A percentile compares a stretch with the other conserved stretches of the same genome.
Conservation (phyloP, 2,797 vertebrate genomes). For the Pantherophis vulpinus region DNA sequence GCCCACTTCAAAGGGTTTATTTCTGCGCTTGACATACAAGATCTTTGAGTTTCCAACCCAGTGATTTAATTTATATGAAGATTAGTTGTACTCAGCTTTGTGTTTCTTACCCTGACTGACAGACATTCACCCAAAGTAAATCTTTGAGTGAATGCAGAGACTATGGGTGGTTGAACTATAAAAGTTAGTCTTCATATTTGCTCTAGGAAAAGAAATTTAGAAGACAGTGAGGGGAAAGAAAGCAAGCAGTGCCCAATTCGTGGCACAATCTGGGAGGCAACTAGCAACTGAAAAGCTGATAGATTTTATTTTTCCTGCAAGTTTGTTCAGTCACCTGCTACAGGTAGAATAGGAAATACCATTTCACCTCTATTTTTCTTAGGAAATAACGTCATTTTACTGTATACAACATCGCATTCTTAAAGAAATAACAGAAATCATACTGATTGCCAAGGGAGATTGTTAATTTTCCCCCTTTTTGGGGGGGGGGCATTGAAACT, state of each 20-base stretch:
- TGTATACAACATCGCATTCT: neutral
- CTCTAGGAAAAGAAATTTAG: neutral
- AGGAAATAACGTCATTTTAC: neutral
- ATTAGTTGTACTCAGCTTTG: slow-evolving; percentile 26
- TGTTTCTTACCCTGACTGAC: slow-evolving; percentile 29
- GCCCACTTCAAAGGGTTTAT: neutral
- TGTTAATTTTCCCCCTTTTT: neutral
- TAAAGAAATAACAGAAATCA: neutral
- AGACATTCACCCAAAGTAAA: neutral
- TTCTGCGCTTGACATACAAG: neutral
- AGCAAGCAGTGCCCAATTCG: neutral
- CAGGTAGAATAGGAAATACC: neutral
- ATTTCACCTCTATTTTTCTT: neutral
- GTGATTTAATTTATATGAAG: slow-evolving; percentile 32
- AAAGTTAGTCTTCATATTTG: neutral
- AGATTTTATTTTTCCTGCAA: neutral
- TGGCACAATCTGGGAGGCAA: neutral
- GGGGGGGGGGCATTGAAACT: neutral
- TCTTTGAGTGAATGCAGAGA: slow-evolving; percentile 31
- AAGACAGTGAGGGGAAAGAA: neutral
- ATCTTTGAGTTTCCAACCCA: slow-evolving; percentile 25
- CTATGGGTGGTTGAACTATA: neutral
- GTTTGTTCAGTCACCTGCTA: neutral
- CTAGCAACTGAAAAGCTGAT: neutral
- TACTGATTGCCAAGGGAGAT: neutral